Evolutionary conservation across 2,797 vertebrate genomes (phyloP).

Genomic region (Chrysolophus pictus): DNA sequence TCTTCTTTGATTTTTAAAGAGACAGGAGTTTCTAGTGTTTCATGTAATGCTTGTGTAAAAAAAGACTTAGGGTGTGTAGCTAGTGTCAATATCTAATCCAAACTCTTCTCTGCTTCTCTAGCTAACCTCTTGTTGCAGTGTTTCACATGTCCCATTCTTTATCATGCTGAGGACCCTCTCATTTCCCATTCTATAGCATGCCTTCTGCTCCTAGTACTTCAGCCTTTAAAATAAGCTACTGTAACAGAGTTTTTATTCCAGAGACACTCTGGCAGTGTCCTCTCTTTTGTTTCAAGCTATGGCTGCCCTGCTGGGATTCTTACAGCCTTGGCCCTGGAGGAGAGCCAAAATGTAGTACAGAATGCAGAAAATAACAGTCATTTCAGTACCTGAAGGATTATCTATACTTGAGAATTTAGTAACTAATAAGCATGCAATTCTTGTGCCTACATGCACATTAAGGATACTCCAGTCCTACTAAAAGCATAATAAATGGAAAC

Average conservation of each 20-base stretch:
- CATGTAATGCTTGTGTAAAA: neutral
- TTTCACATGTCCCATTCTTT: rapidly evolving
- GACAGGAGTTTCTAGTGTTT: neutral
- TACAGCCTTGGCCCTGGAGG: neutral
- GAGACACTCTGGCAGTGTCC: neutral
- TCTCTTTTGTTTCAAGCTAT: neutral
- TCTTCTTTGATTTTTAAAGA: neutral
- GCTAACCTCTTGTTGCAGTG: neutral
- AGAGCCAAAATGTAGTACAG: neutral
- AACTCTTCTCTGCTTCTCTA: neutral
- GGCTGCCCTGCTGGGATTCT: neutral
- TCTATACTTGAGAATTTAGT: neutral
- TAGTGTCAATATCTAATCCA: no score
- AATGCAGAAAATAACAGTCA: neutral
- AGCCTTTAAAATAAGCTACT: neutral
- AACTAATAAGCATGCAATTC: neutral
- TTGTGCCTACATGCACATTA: neutral
- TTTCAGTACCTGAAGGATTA: neutral
- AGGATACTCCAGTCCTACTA: neutral
- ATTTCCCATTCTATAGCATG: neutral
- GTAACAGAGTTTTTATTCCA: neutral
- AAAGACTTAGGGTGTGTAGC: rapidly evolving
- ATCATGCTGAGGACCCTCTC: neutral
- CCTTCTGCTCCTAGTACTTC: rapidly evolving
- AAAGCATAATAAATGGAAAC: neutral